Conservation (phyloP, 2,113 vertebrate genomes). For the Irena cyanogastra region DNA sequence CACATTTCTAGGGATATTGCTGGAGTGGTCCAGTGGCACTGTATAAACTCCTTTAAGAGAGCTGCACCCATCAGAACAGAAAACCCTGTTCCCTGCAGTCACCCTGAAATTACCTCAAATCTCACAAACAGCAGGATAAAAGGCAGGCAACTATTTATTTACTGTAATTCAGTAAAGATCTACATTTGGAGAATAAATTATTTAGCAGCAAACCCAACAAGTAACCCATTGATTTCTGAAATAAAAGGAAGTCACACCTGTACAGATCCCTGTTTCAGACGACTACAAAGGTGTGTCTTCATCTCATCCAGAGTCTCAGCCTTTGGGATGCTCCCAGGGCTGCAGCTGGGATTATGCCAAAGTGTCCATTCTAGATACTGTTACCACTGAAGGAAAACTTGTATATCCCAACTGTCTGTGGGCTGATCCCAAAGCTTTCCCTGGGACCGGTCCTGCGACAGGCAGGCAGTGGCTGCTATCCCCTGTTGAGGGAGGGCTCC, state of each 20-base stretch:
- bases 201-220: background rate
- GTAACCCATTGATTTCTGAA: background rate
- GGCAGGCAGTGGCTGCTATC: background rate
- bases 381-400: background rate
- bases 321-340: background rate
- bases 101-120: background rate
- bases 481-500: background rate
- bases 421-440: background rate
- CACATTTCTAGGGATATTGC: background rate
- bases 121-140: background rate
- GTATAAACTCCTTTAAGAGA: background rate
- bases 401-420: background rate
- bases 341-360: background rate
- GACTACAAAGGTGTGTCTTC: background rate
- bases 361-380: background rate
- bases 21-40: background rate
- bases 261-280: background rate
- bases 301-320: rapidly evolving
- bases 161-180: background rate
- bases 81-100: background rate
- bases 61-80: background rate
- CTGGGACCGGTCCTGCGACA: rapidly evolving
- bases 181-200: background rate
- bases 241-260: background rate
- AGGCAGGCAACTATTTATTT: background rate